phyloP scores from a whole-genome alignment of 2,888 invertebrate genomes.

The Actias luna region DNA sequence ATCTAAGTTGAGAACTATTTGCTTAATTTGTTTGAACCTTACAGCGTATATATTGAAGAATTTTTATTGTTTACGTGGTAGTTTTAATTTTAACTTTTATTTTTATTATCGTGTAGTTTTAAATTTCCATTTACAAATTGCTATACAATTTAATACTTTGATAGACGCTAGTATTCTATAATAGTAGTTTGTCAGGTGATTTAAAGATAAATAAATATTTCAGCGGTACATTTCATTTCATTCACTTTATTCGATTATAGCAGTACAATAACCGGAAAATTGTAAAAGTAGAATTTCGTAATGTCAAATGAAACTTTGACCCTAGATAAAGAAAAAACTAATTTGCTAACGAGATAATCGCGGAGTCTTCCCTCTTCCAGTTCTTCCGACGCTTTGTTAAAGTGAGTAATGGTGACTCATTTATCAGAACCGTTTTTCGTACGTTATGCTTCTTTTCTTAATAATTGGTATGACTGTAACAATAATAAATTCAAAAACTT shows the following conservation, averaged over 20 bases:
- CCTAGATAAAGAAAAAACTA: slow-evolving; percentile 23
- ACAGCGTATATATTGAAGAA: no score
- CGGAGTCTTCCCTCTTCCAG: slow-evolving; percentile 29
- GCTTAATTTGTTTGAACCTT: not conserved
- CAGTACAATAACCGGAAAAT: not conserved
- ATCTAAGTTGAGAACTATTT: not conserved
- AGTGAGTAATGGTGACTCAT: slow-evolving; percentile 42
- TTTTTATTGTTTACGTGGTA: no score
- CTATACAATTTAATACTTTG: no score
- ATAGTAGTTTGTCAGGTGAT: no score
- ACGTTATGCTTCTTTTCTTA: slow-evolving; percentile 14
- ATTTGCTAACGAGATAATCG: slow-evolving; percentile 30
- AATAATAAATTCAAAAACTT: not conserved
- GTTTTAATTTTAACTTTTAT: no score
- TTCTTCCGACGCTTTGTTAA: slow-evolving; percentile 36
- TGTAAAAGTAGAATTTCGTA: not conserved
- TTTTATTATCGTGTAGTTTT: no score
- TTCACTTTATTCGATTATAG: not conserved
- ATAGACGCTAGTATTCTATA: no score
- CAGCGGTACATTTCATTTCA: no score
- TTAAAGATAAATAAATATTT: no score
- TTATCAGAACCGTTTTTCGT: slow-evolving; percentile 36
- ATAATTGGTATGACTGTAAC: not conserved
- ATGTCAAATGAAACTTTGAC: not conserved
- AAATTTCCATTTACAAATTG: no score